A percentile compares a stretch with the other conserved stretches of the same genome.
Conservation (phyloP, 1,140 invertebrate species). For the Plodia interpunctella region DNA sequence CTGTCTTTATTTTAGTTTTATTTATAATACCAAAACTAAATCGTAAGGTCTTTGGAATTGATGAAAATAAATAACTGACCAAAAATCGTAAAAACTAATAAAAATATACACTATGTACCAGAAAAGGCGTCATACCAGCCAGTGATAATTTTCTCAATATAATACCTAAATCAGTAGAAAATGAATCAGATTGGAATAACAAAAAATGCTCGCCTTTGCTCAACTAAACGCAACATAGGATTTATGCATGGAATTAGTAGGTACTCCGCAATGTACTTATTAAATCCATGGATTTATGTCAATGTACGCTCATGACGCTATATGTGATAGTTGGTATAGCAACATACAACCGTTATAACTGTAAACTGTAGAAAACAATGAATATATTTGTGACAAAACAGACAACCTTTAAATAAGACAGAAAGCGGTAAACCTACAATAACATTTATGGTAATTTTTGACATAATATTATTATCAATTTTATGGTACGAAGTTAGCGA, state of each 20-base stretch:
- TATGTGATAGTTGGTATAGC: background rate
- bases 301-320: background rate
- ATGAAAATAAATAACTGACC: slow-evolving; percentile 41
- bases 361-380: slow-evolving; percentile 1
- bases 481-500: background rate
- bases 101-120: background rate
- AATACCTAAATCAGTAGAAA: too few relatives aligned
- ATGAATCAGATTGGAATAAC: too few relatives aligned
- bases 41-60: slow-evolving; percentile 42
- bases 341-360: slow-evolving; percentile 7
- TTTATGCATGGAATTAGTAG: too few relatives aligned
- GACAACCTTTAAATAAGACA: slow-evolving; percentile 11
- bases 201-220: too few relatives aligned
- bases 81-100: slow-evolving; percentile 16
- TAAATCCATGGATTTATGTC: background rate
- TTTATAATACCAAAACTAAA: slow-evolving; percentile 27
- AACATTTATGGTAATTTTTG: background rate
- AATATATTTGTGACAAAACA: slow-evolving; percentile 18
- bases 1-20: slow-evolving; percentile 8
- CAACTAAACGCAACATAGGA: too few relatives aligned
- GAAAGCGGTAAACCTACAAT: background rate
- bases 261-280: too few relatives aligned
- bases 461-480: background rate
- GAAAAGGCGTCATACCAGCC: too few relatives aligned
- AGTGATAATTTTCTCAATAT: too few relatives aligned